phyloP scores from a whole-genome alignment of 1,140 invertebrate genomes.

The Phortica variegata region DNA sequence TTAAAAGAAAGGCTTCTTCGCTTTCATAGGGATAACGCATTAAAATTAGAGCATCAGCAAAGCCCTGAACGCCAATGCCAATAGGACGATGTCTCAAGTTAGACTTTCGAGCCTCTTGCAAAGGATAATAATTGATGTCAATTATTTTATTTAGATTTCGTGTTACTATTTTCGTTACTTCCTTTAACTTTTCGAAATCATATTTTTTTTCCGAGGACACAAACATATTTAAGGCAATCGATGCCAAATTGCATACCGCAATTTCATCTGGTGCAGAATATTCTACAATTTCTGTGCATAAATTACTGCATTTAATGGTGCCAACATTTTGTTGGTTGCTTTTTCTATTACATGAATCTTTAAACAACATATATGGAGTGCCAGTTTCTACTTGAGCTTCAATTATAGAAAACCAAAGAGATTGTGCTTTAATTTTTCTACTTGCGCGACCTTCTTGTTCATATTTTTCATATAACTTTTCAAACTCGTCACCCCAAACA shows the following conservation, averaged over 20 bases:
- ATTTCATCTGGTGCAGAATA: conserved; percentile 91
- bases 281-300: conserved; percentile 97
- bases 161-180: conserved; percentile 86
- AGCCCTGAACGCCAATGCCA: conserved; percentile 93
- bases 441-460: conserved; percentile 79
- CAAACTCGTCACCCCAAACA: conserved; percentile 94
- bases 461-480: conserved; percentile 85
- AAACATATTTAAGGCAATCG: conserved; percentile 97
- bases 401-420: conserved; percentile 92
- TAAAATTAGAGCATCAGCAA: conserved; percentile 95
- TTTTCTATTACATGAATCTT: conserved; percentile 96
- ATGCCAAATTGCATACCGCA: conserved; percentile 98
- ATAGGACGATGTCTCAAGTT: conserved; percentile 95
- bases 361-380: conserved; percentile 97
- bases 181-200: conserved; percentile 87
- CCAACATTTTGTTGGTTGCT: conserved; percentile 98
- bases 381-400: conserved; percentile 98
- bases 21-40: conserved; percentile 93
- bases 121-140: conserved; percentile 95
- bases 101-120: conserved; percentile 83
- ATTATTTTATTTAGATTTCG: conserved; percentile 97
- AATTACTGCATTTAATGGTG: conserved; percentile 97
- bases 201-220: conserved; percentile 78
- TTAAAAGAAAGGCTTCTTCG: conserved; percentile 81
- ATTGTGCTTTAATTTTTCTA: conserved; percentile 80